phyloP scores from a whole-genome alignment of 2,797 vertebrate genomes.

The Poeciliopsis infans region DNA sequence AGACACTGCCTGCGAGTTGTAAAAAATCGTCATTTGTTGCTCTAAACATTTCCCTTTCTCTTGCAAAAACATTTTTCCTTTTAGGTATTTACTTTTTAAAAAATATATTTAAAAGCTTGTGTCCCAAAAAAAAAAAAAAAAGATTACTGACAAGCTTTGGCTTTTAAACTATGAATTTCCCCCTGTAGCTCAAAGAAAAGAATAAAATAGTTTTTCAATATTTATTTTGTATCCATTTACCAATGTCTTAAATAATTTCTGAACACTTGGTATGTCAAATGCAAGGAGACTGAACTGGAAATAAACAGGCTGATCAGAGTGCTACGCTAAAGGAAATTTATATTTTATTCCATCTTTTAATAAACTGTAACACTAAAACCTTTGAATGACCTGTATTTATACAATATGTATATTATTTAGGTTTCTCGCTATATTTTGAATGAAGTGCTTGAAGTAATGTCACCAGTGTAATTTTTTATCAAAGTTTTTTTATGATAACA shows the following conservation, averaged over 20 bases:
- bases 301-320: too few relatives aligned
- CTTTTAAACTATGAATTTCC: neutral
- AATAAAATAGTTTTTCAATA: too few relatives aligned
- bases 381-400: neutral
- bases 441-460: neutral
- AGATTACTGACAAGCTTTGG: neutral
- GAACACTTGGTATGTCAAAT: too few relatives aligned
- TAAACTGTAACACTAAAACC: too few relatives aligned
- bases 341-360: too few relatives aligned
- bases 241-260: too few relatives aligned
- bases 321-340: too few relatives aligned
- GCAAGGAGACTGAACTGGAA: too few relatives aligned
- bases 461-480: conserved; percentile 14
- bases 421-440: neutral
- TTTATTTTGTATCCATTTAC: too few relatives aligned
- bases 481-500: conserved; percentile 24
- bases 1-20: neutral
- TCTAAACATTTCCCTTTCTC: neutral
- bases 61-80: neutral
- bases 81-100: neutral
- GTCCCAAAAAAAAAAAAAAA: neutral
- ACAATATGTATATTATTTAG: neutral
- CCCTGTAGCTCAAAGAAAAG: too few relatives aligned
- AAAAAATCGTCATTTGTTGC: neutral
- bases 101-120: neutral